A percentile compares a stretch with the other conserved stretches of the same genome.
These are phyloP conservation scores for Falco cherrug DNA, from an alignment of 2,797 vertebrate genomes.

Conservation along the genomic window DNA sequence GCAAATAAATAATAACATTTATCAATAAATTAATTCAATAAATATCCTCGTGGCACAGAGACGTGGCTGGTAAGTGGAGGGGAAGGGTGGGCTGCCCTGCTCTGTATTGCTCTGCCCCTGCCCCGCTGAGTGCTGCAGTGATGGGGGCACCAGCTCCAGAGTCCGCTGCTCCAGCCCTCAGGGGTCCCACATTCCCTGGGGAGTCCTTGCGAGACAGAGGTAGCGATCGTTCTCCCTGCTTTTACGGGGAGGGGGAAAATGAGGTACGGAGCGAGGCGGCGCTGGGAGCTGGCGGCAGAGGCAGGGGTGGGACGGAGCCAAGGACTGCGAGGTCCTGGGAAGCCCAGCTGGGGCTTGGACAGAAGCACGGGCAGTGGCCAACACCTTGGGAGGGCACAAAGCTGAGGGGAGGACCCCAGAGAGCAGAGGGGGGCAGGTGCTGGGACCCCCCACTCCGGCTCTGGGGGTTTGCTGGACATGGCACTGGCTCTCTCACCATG, in stretches of 20 bases:
- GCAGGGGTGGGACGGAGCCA: background rate
- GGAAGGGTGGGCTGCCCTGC: background rate
- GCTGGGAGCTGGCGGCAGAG: background rate
- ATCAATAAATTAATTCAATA: conserved; percentile 79
- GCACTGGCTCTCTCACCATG: fast-evolving
- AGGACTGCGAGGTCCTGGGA: background rate
- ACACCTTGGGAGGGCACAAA: background rate
- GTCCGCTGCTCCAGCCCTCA: background rate
- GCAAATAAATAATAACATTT: conserved; percentile 77
- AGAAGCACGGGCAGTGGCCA: fast-evolving
- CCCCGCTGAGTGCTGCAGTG: background rate
- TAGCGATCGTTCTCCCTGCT: background rate
- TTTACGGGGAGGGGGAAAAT: background rate
- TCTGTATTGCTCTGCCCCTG: background rate
- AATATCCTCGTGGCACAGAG: conserved; percentile 64
- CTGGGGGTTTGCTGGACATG: background rate
- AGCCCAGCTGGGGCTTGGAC: background rate
- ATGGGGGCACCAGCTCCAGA: background rate
- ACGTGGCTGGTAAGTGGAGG: background rate
- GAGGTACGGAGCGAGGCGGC: background rate
- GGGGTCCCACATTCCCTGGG: background rate
- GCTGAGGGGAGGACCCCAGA: fast-evolving
- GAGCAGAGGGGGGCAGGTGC: background rate
- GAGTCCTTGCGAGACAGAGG: background rate
- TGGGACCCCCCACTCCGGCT: background rate